Conservation (phyloP, 1,140 invertebrate genomes). For the Penaeus vannamei region DNA sequence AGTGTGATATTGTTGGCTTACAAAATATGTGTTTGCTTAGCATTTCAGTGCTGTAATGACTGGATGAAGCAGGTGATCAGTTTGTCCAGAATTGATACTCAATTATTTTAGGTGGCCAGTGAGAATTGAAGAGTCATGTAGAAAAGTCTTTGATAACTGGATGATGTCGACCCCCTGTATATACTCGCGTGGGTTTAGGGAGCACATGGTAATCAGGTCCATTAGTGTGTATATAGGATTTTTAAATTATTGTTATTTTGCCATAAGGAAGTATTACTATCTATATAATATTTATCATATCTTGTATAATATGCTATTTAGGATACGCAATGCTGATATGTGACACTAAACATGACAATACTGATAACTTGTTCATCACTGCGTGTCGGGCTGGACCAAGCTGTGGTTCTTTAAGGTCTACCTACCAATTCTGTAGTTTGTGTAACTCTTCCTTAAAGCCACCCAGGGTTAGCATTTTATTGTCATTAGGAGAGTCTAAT, state of each 20-base stretch:
- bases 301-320: constrained; percentile 65
- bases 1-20: no score
- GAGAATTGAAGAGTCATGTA: background rate
- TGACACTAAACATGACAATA: constrained; percentile 64
- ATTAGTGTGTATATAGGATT: constrained; percentile 65
- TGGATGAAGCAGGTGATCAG: no score
- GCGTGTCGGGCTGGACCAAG: constrained; percentile 54
- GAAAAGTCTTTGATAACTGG: background rate
- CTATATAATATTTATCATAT: constrained; percentile 64
- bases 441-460: constrained; percentile 51
- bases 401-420: constrained; percentile 52
- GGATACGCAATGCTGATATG: constrained; percentile 63
- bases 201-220: constrained; percentile 61
- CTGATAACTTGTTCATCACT: constrained; percentile 49
- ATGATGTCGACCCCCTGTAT: constrained; percentile 58
- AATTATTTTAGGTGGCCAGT: no score
- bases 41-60: no score
- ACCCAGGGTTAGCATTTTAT: constrained; percentile 59
- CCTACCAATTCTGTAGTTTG: constrained; percentile 52
- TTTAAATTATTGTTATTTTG: constrained; percentile 67
- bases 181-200: constrained; percentile 63
- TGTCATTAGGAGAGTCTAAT: constrained; percentile 53
- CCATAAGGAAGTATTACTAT: constrained; percentile 66
- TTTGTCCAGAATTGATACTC: no score
- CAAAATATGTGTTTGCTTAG: no score